Evolutionary conservation across 2,797 vertebrate species (phyloP).

Genomic region (Chrysocyon brachyurus): DNA sequence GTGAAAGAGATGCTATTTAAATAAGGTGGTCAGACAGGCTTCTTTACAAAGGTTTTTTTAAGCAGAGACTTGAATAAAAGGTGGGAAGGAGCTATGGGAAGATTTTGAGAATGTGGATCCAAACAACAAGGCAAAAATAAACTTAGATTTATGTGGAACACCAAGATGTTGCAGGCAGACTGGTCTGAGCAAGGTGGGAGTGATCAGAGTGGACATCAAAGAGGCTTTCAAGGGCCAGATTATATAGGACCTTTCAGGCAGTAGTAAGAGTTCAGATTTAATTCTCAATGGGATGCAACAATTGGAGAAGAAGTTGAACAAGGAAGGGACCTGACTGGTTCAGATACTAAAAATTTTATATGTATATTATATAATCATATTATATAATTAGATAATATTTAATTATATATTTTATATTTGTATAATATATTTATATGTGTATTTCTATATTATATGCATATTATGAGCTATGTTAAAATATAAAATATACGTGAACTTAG

Average conservation of each 20-base stretch:
- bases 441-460: not conserved
- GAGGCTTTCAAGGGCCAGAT: too few species aligned
- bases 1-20: not conserved
- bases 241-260: not conserved
- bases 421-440: not conserved
- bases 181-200: not conserved
- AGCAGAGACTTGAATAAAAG: not conserved
- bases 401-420: not conserved
- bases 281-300: not conserved
- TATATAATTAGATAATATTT: not conserved
- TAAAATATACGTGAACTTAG: not conserved
- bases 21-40: not conserved
- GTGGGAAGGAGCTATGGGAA: not conserved
- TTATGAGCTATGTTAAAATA: not conserved
- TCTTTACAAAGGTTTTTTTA: not conserved
- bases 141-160: not conserved
- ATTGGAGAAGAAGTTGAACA: not conserved
- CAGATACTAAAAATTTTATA: not conserved
- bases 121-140: not conserved
- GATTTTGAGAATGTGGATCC: not conserved
- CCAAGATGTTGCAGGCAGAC: not conserved
- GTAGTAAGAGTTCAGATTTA: not conserved
- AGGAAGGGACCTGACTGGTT: not conserved
- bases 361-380: not conserved
- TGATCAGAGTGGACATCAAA: not conserved